Evolutionary conservation across 2,113 vertebrate genomes (phyloP).

Genomic region (Albula goreensis): DNA sequence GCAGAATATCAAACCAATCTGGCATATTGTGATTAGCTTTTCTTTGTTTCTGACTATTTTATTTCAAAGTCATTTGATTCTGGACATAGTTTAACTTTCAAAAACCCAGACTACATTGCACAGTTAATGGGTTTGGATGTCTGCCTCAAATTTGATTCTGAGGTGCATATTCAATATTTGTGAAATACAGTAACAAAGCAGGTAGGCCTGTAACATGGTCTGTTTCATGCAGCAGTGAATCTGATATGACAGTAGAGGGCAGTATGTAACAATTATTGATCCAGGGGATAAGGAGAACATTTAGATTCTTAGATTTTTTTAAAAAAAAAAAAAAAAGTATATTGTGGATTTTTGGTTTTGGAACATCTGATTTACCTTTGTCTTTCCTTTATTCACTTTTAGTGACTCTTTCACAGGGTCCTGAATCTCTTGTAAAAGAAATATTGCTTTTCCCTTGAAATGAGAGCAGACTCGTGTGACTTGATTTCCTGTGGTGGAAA

Average conservation of each 20-base stretch:
- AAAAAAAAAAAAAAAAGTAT: too few relatives aligned
- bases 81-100: neutral
- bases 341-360: neutral
- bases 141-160: neutral
- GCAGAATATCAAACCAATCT: too few relatives aligned
- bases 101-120: too few relatives aligned
- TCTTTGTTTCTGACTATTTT: too few relatives aligned
- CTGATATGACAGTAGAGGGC: constrained; percentile 56
- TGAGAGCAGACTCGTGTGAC: too few relatives aligned
- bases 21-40: too few relatives aligned
- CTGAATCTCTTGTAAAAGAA: neutral
- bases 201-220: neutral
- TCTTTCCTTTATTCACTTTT: too few relatives aligned
- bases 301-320: neutral
- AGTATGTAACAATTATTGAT: neutral
- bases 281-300: neutral
- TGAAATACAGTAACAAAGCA: neutral
- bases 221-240: constrained; percentile 36
- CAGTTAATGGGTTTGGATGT: too few relatives aligned
- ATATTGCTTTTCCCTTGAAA: too few relatives aligned
- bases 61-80: neutral
- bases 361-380: neutral
- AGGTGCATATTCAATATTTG: neutral
- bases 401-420: too few relatives aligned
- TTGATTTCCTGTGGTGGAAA: too few relatives aligned